Base-by-base conservation (phyloP, 2,888 invertebrate species). In the Lumbricus terrestris region DNA sequence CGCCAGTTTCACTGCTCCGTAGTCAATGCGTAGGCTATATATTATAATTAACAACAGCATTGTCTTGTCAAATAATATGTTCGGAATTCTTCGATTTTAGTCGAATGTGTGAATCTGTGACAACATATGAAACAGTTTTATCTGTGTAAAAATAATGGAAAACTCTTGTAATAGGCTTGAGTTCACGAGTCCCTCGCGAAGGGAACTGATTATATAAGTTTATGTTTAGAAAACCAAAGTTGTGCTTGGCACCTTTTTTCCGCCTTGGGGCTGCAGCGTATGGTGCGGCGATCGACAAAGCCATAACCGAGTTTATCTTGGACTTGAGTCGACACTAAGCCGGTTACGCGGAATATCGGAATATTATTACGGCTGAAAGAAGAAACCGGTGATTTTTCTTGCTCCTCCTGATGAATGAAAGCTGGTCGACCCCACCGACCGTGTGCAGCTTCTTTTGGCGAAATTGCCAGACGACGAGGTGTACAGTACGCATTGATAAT, bases 341-440 rank as follows among this genome's bases (percentile, higher is more conserved):
- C 85, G 35, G 85, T 85, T 85, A 85, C n/a, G 85, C 85, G 85
- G 85, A 34, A 85, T 35, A 85, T 85, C 85, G 34, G 85, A 34
- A 85, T 37, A 33, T 85, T 37, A 37, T 85, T 85, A 85, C 23
- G 85, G 35, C 23, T 85, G 85, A 85, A 85, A 85, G 37, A 37
- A n/a, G n/a, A n/a, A 85, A 18, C 85, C 37, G 13, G 85, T 85
- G 85, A 85, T 85, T 85, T 83, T 85, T 35, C 35, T 34, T n/a
- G n/a, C n/a, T 8, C 34, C 85, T 20, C 35, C 37, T 85, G 85
- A 85, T 35, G 35, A 85, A 85, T 35, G 35, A 37, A 85, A 69
- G 69, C 69, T 16, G n/a, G 8, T 6, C 69, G 69, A 69, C n/a
- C 29, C 69, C 69, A 29, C 29, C 69, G 69, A n/a, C 29, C 18